These are phyloP conservation scores for Anhinga rufa DNA, from an alignment of 2,113 vertebrate species.

Conservation along the genomic window DNA sequence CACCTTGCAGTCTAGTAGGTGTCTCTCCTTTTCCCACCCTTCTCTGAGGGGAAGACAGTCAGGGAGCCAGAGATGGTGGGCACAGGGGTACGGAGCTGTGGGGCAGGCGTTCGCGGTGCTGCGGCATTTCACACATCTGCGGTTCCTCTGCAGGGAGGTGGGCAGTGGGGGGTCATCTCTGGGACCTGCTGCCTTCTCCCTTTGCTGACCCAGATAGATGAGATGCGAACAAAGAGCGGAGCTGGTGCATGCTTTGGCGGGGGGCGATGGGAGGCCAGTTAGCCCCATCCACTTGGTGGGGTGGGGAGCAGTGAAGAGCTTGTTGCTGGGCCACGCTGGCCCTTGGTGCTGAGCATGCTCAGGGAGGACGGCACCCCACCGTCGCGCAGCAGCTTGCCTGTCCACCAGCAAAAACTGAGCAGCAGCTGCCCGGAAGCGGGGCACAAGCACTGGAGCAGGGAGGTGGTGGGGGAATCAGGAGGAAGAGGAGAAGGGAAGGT, in stretches of 20 bases:
- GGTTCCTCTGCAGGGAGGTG: not conserved
- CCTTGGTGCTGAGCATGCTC: constrained; percentile 35
- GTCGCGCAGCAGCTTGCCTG: not conserved
- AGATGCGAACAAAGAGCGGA: not conserved
- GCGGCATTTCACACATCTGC: accelerated
- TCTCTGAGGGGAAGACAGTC: constrained; percentile 40
- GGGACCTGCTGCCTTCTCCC: not conserved
- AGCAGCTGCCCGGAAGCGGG: not conserved
- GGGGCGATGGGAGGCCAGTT: not conserved
- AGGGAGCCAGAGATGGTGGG: constrained; percentile 45
- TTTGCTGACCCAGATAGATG: not conserved
- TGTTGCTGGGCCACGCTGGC: not conserved
- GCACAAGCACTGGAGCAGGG: not conserved
- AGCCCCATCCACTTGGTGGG: accelerated
- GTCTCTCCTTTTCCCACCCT: constrained; percentile 69
- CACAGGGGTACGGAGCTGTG: constrained; percentile 9
- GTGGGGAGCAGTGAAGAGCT: not conserved
- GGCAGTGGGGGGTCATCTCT: accelerated
- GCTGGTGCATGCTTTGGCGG: not conserved
- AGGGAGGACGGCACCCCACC: not conserved
- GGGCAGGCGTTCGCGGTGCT: not conserved
- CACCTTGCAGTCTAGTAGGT: constrained; percentile 99
- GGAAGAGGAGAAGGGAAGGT: not conserved
- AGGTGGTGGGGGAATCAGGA: not conserved
- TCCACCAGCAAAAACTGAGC: not conserved